Evolutionary conservation across 2,113 vertebrate genomes (phyloP).

Genomic region (Echinops telfairi): DNA sequence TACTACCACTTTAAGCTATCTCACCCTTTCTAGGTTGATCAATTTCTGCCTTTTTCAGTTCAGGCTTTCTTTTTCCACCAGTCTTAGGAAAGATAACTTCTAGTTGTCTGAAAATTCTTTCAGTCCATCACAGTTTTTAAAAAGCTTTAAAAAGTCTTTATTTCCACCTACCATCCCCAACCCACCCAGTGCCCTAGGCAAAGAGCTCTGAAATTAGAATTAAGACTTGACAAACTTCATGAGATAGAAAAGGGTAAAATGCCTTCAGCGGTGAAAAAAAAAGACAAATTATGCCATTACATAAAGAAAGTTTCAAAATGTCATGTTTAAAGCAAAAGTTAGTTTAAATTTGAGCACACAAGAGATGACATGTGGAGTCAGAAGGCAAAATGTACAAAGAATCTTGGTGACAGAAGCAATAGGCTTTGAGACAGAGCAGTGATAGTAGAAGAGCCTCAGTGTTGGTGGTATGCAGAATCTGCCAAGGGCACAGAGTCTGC

Average conservation of each 20-base stretch:
- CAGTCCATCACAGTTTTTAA: not conserved
- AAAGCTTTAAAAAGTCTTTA: not conserved
- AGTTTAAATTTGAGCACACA: not conserved
- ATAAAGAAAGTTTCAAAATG: not conserved
- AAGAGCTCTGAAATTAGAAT: not conserved
- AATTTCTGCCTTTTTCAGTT: not conserved
- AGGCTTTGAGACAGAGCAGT: not conserved
- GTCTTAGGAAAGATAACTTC: not conserved
- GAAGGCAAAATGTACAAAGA: not conserved
- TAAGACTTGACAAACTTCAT: not conserved
- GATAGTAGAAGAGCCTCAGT: not conserved
- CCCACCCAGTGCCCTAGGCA: not conserved
- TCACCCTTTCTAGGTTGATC: not conserved
- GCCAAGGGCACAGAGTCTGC: not conserved
- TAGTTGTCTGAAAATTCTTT: not conserved
- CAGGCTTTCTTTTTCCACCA: not conserved
- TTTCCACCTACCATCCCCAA: not conserved
- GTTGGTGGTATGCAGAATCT: too few relatives aligned
- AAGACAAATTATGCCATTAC: not conserved
- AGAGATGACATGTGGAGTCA: not conserved
- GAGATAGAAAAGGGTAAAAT: slow-evolving; percentile 22
- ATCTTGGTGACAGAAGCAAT: not conserved
- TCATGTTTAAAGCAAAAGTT: not conserved
- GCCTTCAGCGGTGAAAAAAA: not conserved
- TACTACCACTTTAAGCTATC: fast-evolving